Evolutionary conservation across 35 echinoderm and acorn worm species (phyloP).

Genomic region (Heliocidaris tuberculata): DNA sequence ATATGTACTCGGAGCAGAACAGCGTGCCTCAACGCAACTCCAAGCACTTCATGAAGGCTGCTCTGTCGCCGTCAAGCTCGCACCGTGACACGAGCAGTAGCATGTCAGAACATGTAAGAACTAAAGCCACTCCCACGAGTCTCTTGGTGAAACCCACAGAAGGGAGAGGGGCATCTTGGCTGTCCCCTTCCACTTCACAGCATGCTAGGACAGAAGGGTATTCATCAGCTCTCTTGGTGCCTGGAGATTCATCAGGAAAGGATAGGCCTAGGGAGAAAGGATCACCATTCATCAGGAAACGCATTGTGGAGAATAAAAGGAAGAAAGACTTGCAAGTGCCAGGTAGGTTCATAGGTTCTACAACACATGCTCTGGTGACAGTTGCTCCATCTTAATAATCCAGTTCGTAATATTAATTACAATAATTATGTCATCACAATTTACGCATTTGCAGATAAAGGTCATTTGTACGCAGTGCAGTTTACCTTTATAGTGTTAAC

Average conservation of each 20-base stretch:
- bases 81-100: not conserved
- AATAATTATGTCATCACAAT: too few species aligned
- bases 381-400: too few species aligned
- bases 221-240: not conserved
- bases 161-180: not conserved
- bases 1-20: constrained; percentile 35
- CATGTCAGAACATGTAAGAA: not conserved
- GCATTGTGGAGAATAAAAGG: constrained; percentile 68
- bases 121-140: constrained; percentile 45
- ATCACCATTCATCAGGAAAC: constrained; percentile 79
- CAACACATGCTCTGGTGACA: too few species aligned
- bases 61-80: not conserved
- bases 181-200: not conserved
- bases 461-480: too few species aligned
- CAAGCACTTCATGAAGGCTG: constrained; percentile 30
- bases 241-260: constrained; percentile 23
- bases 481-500: too few species aligned
- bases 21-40: not conserved
- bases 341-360: not conserved
- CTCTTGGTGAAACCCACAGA: constrained; percentile 15
- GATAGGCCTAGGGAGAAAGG: constrained; percentile 51
- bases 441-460: too few species aligned
- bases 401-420: too few species aligned
- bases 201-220: constrained; percentile 23
- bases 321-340: constrained; percentile 26